Conservation (phyloP, 2,113 vertebrate species). For the Spermophilus dauricus region DNA sequence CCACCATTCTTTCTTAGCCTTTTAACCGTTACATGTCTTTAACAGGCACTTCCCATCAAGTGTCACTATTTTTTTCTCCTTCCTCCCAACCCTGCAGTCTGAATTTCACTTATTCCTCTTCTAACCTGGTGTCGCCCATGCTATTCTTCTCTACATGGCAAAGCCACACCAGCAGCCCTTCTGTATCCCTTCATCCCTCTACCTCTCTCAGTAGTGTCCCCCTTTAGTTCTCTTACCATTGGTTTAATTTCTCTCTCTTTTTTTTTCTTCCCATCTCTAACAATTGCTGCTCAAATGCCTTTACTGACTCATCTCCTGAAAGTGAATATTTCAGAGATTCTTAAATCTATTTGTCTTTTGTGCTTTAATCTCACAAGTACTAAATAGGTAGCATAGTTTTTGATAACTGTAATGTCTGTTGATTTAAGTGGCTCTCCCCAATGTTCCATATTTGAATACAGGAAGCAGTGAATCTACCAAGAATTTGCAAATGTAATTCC, state of each 20-base stretch:
- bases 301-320: not conserved
- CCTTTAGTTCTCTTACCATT: not conserved
- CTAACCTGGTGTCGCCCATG: not conserved
- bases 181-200: not conserved
- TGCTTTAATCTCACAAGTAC: not conserved
- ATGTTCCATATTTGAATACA: not conserved
- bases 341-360: not conserved
- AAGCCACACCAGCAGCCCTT: not conserved
- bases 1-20: not conserved
- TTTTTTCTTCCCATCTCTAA: not conserved
- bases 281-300: not conserved
- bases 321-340: not conserved
- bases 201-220: not conserved
- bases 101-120: not conserved
- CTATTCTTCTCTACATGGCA: rapidly evolving
- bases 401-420: not conserved
- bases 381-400: too few relatives aligned
- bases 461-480: not conserved
- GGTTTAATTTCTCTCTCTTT: not conserved
- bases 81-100: not conserved
- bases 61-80: not conserved
- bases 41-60: not conserved
- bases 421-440: not conserved
- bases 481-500: not conserved
- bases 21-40: not conserved